A percentile compares a stretch with the other conserved stretches of the same genome.
These are phyloP conservation scores for Ammodytes marinus DNA, from an alignment of 2,113 vertebrate species.

Conservation along the genomic window DNA sequence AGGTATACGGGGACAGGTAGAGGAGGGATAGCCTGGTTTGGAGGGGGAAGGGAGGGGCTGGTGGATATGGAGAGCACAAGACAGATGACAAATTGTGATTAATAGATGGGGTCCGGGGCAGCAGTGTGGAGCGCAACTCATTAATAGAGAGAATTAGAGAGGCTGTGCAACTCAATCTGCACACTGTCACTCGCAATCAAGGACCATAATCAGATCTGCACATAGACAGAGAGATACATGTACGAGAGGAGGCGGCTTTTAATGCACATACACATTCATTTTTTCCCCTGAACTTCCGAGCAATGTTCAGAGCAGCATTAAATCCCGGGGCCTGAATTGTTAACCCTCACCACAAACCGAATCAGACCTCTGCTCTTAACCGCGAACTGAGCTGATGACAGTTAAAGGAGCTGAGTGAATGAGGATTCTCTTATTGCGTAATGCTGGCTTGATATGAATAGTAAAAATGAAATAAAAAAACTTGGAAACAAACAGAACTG, in stretches of 20 bases:
- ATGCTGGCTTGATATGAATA: not conserved
- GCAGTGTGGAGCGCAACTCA: slow-evolving; percentile 85
- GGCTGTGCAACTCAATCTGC: slow-evolving; percentile 87
- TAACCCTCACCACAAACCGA: slow-evolving; percentile 24
- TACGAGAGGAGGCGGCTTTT: slow-evolving; percentile 8
- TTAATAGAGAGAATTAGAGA: slow-evolving; percentile 89
- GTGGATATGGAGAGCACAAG: slow-evolving; percentile 61
- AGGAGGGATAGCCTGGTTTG: slow-evolving; percentile 35
- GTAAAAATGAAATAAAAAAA: too few species aligned
- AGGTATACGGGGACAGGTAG: slow-evolving; percentile 54
- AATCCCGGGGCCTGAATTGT: not conserved
- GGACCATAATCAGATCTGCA: slow-evolving; percentile 83
- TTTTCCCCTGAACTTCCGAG: slow-evolving; percentile 5
- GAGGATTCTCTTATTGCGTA: not conserved
- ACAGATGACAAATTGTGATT: slow-evolving; percentile 89
- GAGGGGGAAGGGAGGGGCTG: slow-evolving; percentile 12
- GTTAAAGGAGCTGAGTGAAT: not conserved
- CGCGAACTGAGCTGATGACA: not conserved
- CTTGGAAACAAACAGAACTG: too few species aligned
- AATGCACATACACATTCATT: slow-evolving; percentile 31
- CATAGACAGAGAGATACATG: slow-evolving; percentile 68
- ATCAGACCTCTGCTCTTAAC: slow-evolving; percentile 12
- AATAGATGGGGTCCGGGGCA: slow-evolving; percentile 88
- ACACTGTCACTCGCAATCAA: slow-evolving; percentile 85
- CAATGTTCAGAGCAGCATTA: slow-evolving; percentile 22